A percentile compares a stretch with the other conserved stretches of the same genome.
These are phyloP conservation scores for Charaxes varanes DNA, from an alignment of 1,140 invertebrate species.

Conservation along the genomic window DNA sequence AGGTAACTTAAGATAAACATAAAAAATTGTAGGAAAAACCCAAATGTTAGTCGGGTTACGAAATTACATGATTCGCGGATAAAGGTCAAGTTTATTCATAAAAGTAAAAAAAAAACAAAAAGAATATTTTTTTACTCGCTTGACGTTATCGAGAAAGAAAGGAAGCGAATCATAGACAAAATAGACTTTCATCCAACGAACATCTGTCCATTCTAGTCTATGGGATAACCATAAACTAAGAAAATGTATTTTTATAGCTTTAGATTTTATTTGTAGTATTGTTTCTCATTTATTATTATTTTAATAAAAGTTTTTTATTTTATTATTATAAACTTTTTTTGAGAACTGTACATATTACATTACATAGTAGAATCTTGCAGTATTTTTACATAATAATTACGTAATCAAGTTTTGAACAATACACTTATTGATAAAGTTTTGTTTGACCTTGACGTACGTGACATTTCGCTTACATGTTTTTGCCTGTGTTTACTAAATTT, in stretches of 20 bases:
- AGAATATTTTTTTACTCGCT: conserved; percentile 47
- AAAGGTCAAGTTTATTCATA: conserved; percentile 38
- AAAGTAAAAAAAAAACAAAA: conserved; percentile 41
- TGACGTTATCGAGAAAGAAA: conserved; percentile 54
- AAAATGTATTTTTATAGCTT: background rate
- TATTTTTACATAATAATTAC: no score
- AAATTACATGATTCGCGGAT: conserved; percentile 43
- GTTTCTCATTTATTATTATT: no score
- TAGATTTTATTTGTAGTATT: background rate
- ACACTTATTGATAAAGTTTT: no score
- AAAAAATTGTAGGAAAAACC: conserved; percentile 29
- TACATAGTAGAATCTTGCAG: no score
- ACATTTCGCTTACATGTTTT: no score
- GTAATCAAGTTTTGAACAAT: no score
- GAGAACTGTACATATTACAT: no score
- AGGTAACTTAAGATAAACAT: conserved; percentile 34
- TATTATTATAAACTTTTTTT: no score
- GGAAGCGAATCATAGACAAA: conserved; percentile 56
- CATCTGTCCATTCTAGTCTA: conserved; percentile 22
- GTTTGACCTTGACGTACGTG: no score
- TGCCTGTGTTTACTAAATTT: no score
- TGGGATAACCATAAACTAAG: background rate
- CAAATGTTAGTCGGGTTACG: conserved; percentile 17
- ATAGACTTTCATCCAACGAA: conserved; percentile 27
- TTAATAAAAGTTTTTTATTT: no score